Evolutionary conservation across 2,113 vertebrate species (phyloP).

Genomic region (Cololabis saira): DNA sequence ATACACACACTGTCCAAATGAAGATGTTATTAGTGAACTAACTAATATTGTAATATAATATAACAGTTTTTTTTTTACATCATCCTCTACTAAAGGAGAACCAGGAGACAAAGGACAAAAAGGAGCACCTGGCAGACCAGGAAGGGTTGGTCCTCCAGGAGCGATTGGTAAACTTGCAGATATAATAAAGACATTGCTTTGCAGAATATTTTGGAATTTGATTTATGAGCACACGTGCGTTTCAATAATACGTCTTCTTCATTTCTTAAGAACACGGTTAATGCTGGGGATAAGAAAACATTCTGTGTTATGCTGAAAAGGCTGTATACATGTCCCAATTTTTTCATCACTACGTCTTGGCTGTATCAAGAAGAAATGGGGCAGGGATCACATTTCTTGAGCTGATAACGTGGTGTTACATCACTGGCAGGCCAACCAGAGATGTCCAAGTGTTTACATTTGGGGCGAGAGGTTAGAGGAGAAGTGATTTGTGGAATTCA

Average conservation of each 20-base stretch:
- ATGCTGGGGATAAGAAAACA: background rate
- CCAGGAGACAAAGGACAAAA: slow-evolving; percentile 93
- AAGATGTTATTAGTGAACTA: background rate
- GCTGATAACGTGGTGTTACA: slow-evolving; percentile 63
- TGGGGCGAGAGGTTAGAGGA: slow-evolving; percentile 63
- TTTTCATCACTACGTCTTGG: slow-evolving; percentile 1
- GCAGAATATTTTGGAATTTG: background rate
- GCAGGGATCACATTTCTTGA: slow-evolving; percentile 55
- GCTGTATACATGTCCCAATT: background rate
- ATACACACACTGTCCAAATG: background rate
- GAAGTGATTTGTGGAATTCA: slow-evolving; percentile 45
- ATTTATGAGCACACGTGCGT: background rate
- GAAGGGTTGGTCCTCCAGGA: slow-evolving; percentile 92
- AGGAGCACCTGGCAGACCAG: slow-evolving; percentile 91
- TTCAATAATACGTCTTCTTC: background rate
- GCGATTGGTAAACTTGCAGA: slow-evolving; percentile 84
- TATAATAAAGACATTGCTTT: background rate
- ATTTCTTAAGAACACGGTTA: background rate
- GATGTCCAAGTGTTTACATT: slow-evolving; percentile 68
- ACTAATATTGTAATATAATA: background rate
- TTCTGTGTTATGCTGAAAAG: background rate
- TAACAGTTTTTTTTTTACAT: background rate
- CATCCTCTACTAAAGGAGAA: slow-evolving; percentile 82
- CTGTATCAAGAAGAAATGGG: slow-evolving; percentile 4
- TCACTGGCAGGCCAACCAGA: slow-evolving; percentile 58